Conservation (phyloP, 2,113 vertebrate species). For the Poeciliopsis occidentalis region DNA sequence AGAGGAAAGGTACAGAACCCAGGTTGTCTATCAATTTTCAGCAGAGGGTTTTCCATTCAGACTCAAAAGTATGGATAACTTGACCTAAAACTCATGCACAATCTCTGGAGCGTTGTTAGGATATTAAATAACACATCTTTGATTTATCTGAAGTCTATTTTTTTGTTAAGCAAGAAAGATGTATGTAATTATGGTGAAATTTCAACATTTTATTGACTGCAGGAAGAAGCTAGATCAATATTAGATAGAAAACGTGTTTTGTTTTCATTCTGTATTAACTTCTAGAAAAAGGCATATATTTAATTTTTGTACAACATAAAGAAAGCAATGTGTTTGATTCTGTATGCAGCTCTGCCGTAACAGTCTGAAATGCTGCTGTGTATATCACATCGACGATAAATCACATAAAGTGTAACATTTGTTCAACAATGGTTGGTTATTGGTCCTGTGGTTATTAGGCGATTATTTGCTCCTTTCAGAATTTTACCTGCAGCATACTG, state of each 20-base stretch:
- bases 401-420: neutral
- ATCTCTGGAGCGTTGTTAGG: neutral
- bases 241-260: too few species aligned
- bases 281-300: neutral
- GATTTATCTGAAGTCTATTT: too few species aligned
- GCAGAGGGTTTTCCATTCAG: neutral
- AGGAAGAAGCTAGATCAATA: too few species aligned
- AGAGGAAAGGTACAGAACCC: neutral
- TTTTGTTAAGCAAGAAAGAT: too few species aligned
- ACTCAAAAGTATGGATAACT: neutral
- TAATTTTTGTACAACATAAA: neutral
- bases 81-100: neutral
- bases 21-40: neutral
- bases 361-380: neutral
- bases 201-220: too few species aligned
- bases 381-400: too few species aligned
- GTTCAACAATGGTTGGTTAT: neutral
- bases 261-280: too few species aligned
- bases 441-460: too few species aligned
- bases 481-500: neutral
- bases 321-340: neutral
- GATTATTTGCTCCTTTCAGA: neutral
- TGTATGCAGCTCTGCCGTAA: neutral
- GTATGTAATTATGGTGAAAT: too few species aligned
- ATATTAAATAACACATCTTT: too few species aligned